These are phyloP conservation scores for Lichenostomus cassidix DNA, from an alignment of 2,113 vertebrate genomes.

Conservation along the genomic window DNA sequence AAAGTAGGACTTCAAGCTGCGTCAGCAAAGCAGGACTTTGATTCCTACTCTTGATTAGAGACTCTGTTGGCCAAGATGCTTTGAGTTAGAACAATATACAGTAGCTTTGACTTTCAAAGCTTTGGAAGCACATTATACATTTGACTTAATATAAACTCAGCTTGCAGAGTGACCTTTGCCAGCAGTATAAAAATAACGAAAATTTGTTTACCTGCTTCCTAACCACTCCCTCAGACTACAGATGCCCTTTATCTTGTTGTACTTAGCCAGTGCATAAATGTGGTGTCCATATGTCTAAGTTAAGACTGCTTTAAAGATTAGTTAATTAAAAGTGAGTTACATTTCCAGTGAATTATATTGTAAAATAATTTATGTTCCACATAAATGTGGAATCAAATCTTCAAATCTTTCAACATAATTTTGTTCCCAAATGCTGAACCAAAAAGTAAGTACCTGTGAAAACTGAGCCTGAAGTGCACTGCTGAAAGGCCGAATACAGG, in stretches of 20 bases:
- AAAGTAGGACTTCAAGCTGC: constrained; percentile 38
- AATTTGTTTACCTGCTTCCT: constrained; percentile 53
- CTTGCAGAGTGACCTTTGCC: constrained; percentile 36
- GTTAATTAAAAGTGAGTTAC: neutral
- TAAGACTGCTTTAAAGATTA: neutral
- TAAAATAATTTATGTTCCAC: neutral
- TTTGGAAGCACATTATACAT: constrained; percentile 72
- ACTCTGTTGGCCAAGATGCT: constrained; percentile 63
- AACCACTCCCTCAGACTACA: constrained; percentile 1
- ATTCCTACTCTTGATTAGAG: constrained; percentile 64
- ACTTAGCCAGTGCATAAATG: neutral
- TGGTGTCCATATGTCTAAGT: neutral
- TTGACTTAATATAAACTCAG: constrained; percentile 35
- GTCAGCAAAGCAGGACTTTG: constrained; percentile 42
- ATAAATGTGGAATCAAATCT: neutral
- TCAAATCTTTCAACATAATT: neutral
- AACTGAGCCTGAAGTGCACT: neutral
- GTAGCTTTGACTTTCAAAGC: constrained; percentile 66
- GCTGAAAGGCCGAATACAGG: neutral
- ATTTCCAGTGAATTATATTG: neutral
- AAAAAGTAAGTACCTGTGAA: neutral
- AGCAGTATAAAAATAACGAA: constrained; percentile 24
- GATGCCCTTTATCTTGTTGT: neutral
- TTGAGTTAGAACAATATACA: constrained; percentile 79
- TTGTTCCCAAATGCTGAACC: neutral